Evolutionary conservation across 2,888 invertebrate species (phyloP), one percentile per base, ranked within the genome.

Genomic region (Yponomeuta sedellus): DNA sequence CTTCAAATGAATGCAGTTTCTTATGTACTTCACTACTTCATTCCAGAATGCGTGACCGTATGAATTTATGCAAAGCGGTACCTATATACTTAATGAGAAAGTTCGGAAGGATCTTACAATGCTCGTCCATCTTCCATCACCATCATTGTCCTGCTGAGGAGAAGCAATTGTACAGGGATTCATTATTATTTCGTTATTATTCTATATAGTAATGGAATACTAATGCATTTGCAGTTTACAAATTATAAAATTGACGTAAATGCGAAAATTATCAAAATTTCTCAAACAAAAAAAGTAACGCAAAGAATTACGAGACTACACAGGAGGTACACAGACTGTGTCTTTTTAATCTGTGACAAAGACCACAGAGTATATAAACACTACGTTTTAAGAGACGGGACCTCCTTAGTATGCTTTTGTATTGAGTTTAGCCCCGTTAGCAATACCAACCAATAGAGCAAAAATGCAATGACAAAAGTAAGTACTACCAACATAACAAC

Each of bases 101-200:
- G 3, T 16, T 52, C 12, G 44, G 10, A 2, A 52, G 44, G 44
- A 75, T 82, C 88, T 87, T 80, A 91, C 91, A 77, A 96, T 94
- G 84, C 95, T 95, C 82, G 96, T 93, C 97, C 97, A 97, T 77
- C 97, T 92, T 76, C 95, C 95, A 87, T 97, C 97, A 65, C 97
- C 97, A 76, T 96, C 96, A 62, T 92, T 89, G 87, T 97, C 97
- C 79, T 94, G 93, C 73, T 94, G 93, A 70, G 94, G 93, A 70
- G 93, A 88, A 71, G 97, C 94, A 73, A 93, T 85, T 73, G 94
- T 92, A 79, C 96, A 96, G 73, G 94, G 93, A 92, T 95, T 96
- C 95, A 95, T 95, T 20, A 8, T 67, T 64, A 20, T 25, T 66
- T 62, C 56, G 20, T 63, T 40, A 25, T 64, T 52, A 64, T 61